Evolutionary conservation across 2,888 invertebrate species (phyloP), one percentile per base, ranked within the genome.

Genomic region (Molanna angustata): DNA sequence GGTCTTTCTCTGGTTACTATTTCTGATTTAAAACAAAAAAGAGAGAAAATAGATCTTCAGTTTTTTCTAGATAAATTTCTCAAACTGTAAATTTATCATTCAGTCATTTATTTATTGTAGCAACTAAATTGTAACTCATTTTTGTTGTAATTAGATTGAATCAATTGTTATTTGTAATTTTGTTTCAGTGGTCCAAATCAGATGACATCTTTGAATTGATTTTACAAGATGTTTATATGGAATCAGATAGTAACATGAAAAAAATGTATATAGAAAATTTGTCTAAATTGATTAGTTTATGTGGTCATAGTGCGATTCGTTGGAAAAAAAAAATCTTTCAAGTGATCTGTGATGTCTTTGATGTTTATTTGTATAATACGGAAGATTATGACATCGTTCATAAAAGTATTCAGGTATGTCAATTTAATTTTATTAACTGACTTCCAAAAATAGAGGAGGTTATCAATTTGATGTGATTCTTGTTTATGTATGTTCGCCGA

Each of bases 171-270:
- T 33, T 33, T 3, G 3, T 33, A 3, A 13, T 16, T 27, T 4
- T 56, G 19, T 54, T 54, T 42, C 46, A 58, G 58, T 58, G 58
- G 58, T 31, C 53, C 3, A 50, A 52, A 42, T 35, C 49, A 20
- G 58, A 58, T 37, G 58, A 58, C 21, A 45, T 58, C n/a, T 54
- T 54, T 18, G 56, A 56, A 51, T 17, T 40, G 11, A 27, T 58
- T 4, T 21, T 58, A 19, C 46, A 37, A 16, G 49, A 42, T 49
- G 13, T 58, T 3, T 46, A 39, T 27, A 22, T 54, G 17, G 56
- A 52, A 27, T 37, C 51, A 2, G 46, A 51, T 31, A 16, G 41
- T 6, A 43, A 43, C 16, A 56, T 43, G 18, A 54, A 55, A 19
- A 42, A 43, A 20, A 54, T 52, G 16, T 58, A 58, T 43, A 54